Conservation (phyloP, 2,797 vertebrate species). For the Galago senegalensis region DNA sequence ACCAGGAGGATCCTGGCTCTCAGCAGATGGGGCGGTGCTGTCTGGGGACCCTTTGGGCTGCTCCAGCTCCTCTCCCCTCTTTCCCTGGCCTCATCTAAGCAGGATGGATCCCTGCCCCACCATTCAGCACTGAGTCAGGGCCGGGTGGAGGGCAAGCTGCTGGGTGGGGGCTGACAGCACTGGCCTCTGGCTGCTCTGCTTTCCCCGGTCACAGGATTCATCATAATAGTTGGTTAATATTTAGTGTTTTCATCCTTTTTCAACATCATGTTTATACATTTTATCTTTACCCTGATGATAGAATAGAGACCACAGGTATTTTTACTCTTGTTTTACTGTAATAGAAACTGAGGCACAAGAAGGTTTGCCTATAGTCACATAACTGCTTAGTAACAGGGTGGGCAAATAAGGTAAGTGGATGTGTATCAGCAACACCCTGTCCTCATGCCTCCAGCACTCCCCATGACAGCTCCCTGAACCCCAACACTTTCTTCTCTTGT, state of each 20-base stretch:
- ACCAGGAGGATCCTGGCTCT: background rate
- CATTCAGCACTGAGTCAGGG: background rate
- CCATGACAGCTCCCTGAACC: background rate
- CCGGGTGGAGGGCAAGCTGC: background rate
- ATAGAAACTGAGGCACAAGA: constrained; percentile 21
- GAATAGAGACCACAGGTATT: background rate
- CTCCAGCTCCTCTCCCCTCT: no score
- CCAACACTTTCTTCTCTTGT: background rate
- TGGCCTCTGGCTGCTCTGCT: background rate
- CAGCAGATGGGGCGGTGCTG: background rate
- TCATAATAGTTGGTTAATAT: background rate
- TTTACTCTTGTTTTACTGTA: background rate
- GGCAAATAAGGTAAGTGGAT: background rate
- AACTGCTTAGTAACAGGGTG: constrained; percentile 48
- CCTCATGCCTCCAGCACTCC: rapidly evolving
- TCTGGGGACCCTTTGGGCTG: background rate
- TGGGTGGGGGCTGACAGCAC: background rate
- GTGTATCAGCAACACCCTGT: background rate
- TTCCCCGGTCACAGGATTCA: background rate
- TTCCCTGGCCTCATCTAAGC: background rate
- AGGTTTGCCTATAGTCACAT: constrained; percentile 12
- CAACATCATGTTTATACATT: background rate
- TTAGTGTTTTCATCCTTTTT: background rate
- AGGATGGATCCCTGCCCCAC: background rate
- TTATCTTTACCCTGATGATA: background rate